Base-by-base conservation (phyloP, 2,797 vertebrate species). In the Spinibarbus caldwelli region DNA sequence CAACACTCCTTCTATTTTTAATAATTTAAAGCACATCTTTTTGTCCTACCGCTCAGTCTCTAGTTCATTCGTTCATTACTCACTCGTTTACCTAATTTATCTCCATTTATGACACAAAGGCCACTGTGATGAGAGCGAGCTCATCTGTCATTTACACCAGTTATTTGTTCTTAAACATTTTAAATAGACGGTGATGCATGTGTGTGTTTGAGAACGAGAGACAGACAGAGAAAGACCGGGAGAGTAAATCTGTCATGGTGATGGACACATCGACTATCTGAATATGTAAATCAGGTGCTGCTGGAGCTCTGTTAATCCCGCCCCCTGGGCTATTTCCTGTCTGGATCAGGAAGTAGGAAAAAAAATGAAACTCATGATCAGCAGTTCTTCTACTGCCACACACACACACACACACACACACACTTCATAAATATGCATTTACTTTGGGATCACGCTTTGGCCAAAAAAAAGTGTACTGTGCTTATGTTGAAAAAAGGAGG, bases 231-330 rank as follows among this genome's bases (percentile, higher is more conserved):
- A 88, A 78, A 86, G 76, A 75, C 70, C 36, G 80, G 68, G 80
- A 82, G 87, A 83, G 81, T 81, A 80, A 81, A 67, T 89, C 80
- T 78, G 64, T 67, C 70, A 71, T 52, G 88, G 85, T 93, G 90
- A 90, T 90, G 94, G 94, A 94, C 94, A 91, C 90, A 89, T 91
- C 94, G 96, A 95, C 94, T 93, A 95, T 96, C 95, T 95, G 95
- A 96, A 94, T 97, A 97, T 98, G 97, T 96, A 97, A 98, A 99
- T 98, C 95, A 95, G 93, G 94, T 94, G 95, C 94, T 95, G 85
- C 83, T 29, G 45, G 85, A 87, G 88, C 87, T 72, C 77, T 85
- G 86, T 89, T 89, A 90, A 90, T 90, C 88, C 89, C 88, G 72
- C 87, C 88, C 89, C 80, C 80, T 86, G 75, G 89, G 89, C 86